These are phyloP conservation scores for Linepithema humile DNA, from an alignment of 1,140 invertebrate genomes.

Conservation along the genomic window DNA sequence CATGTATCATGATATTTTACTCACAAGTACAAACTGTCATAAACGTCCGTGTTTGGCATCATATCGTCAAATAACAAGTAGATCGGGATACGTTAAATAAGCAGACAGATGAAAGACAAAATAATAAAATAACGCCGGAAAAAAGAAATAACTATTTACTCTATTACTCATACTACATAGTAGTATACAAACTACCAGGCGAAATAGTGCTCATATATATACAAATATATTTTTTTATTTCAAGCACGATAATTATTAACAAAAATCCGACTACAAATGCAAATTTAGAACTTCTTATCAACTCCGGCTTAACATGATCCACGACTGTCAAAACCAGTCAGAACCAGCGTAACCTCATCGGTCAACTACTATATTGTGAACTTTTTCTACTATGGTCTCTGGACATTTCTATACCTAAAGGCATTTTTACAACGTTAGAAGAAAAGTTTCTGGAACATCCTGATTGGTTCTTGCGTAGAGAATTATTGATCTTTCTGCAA, in stretches of 20 bases:
- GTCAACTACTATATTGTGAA: not conserved
- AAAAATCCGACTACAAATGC: not conserved
- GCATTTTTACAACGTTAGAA: not conserved
- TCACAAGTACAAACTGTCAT: conserved; percentile 88
- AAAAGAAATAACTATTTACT: conserved; percentile 53
- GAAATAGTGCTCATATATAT: conserved; percentile 44
- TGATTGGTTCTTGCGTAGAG: not conserved
- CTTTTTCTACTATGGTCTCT: not conserved
- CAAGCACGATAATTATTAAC: not conserved
- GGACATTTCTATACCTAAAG: not conserved
- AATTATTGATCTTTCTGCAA: not conserved
- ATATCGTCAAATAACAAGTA: conserved; percentile 68
- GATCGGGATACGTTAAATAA: not conserved
- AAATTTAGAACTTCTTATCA: conserved; percentile 53
- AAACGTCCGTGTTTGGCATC: conserved; percentile 82
- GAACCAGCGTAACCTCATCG: conserved; percentile 42
- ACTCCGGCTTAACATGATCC: conserved; percentile 49
- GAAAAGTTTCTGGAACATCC: not conserved
- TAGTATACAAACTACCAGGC: no score
- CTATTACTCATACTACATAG: no score
- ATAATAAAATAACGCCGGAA: conserved; percentile 6
- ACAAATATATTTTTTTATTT: not conserved
- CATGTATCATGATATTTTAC: conserved; percentile 68
- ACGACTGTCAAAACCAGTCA: conserved; percentile 35
- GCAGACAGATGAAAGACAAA: conserved; percentile 5